Conservation (phyloP, 1,140 invertebrate genomes). For the Gryllus bimaculatus region DNA sequence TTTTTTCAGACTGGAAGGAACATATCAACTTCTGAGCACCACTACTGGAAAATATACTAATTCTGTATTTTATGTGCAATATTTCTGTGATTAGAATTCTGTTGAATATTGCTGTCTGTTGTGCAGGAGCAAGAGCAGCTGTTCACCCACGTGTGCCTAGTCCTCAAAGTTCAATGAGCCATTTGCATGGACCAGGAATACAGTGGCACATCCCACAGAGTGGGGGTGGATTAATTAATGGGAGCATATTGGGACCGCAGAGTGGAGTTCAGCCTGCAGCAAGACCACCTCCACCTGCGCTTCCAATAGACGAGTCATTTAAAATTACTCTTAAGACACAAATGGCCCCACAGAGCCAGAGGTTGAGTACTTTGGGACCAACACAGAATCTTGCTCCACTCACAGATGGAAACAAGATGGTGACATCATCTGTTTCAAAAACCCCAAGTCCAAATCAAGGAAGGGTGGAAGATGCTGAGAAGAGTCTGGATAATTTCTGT, state of each 20-base stretch:
- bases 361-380: conserved; percentile 26
- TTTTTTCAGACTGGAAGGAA: too few species aligned
- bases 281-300: conserved; percentile 29
- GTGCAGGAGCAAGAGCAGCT: not conserved
- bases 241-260: not conserved
- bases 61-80: too few species aligned
- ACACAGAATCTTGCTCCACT: conserved; percentile 31
- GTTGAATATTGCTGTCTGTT: too few species aligned
- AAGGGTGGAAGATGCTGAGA: conserved; percentile 32
- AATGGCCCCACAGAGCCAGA: conserved; percentile 6
- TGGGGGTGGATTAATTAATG: conserved; percentile 24
- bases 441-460: conserved; percentile 61
- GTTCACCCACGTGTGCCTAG: conserved; percentile 16
- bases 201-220: conserved; percentile 60
- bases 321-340: conserved; percentile 43
- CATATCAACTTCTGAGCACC: too few species aligned
- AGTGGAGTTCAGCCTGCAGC: conserved; percentile 10
- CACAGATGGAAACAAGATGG: conserved; percentile 24
- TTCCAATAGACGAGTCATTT: conserved; percentile 45
- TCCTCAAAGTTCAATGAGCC: conserved; percentile 19
- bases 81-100: too few species aligned
- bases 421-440: conserved; percentile 65
- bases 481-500: conserved; percentile 62
- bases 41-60: too few species aligned
- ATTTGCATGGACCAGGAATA: conserved; percentile 28